Percentiles rank a stretch among this genome's conserved stretches.
phyloP scores from a whole-genome alignment of 2,113 vertebrate genomes.

The Dinomys branickii region DNA sequence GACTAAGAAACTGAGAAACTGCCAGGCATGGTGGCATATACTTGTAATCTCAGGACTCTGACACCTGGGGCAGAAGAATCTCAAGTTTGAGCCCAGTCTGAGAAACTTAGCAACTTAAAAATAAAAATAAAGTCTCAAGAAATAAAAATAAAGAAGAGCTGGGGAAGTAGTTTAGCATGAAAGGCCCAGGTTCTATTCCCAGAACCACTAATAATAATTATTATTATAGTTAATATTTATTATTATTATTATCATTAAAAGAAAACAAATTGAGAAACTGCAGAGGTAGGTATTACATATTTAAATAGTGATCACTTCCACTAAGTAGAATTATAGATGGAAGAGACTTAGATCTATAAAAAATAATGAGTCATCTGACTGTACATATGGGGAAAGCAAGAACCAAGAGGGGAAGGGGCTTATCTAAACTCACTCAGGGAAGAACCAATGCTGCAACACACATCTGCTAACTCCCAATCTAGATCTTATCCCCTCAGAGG shows the following conservation, averaged over 20 bases:
- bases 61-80: background rate
- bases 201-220: background rate
- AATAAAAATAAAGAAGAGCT: background rate
- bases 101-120: background rate
- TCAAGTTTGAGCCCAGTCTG: background rate
- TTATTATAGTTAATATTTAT: background rate
- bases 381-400: background rate
- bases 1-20: background rate
- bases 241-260: background rate
- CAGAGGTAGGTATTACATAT: background rate
- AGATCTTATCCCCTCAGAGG: background rate
- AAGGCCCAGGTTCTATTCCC: background rate
- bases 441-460: background rate
- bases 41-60: background rate
- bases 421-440: background rate
- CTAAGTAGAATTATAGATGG: constrained; percentile 3
- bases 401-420: background rate
- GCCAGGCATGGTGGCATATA: background rate
- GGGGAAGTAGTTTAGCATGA: background rate
- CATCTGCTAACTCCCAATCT: background rate
- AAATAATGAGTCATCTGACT: background rate
- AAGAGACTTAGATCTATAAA: background rate
- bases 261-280: background rate
- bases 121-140: background rate
- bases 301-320: background rate